A percentile compares a stretch with the other conserved stretches of the same genome.
phyloP scores from a whole-genome alignment of 2,797 vertebrate genomes.

The Enteromius trimaculatus region DNA sequence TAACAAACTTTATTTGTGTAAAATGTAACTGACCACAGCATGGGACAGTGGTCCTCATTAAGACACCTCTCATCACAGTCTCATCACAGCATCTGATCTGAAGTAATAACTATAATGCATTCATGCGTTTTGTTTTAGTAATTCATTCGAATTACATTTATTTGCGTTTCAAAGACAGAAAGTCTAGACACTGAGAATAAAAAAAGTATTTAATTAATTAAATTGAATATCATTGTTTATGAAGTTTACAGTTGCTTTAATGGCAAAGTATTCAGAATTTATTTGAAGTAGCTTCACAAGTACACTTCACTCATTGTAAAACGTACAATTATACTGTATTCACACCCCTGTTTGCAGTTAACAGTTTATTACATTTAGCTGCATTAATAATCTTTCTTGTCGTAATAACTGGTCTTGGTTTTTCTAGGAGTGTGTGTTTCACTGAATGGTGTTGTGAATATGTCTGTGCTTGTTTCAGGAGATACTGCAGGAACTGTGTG shows the following conservation, averaged over 20 bases:
- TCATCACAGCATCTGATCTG: too few relatives aligned
- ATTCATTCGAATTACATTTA: background rate
- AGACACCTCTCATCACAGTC: background rate
- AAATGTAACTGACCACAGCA: background rate
- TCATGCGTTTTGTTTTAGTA: background rate
- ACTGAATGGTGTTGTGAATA: background rate
- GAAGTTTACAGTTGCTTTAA: background rate
- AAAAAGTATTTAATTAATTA: background rate
- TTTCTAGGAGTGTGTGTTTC: background rate
- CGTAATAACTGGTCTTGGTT: background rate
- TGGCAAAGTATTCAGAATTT: background rate
- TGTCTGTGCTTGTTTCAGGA: constrained; percentile 65
- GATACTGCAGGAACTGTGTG: constrained; percentile 80
- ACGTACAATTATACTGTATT: background rate
- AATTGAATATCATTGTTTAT: background rate
- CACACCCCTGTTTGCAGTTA: background rate
- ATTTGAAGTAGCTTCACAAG: background rate
- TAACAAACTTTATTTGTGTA: background rate
- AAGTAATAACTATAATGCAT: background rate
- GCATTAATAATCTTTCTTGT: background rate
- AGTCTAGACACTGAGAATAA: background rate
- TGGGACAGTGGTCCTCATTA: background rate
- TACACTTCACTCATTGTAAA: background rate
- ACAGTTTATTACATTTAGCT: background rate
- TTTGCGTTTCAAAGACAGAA: background rate